Conservation (phyloP, 2,113 vertebrate genomes). For the Alethe diademata region DNA sequence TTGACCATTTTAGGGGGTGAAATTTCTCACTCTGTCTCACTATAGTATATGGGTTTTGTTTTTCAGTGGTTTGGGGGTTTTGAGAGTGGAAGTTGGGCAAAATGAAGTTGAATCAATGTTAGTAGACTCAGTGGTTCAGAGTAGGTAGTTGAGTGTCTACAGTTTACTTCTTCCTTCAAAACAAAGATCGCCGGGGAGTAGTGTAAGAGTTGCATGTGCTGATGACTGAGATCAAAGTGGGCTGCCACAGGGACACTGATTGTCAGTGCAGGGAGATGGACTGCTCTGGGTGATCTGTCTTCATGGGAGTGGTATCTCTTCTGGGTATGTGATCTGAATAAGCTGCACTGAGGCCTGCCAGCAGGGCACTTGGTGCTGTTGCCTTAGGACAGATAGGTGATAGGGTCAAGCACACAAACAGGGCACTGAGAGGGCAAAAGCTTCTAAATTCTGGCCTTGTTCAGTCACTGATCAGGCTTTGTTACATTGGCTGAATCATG, state of each 20-base stretch:
- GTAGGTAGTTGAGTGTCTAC: not conserved
- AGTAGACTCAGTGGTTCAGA: not conserved
- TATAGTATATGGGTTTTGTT: not conserved
- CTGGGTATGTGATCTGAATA: not conserved
- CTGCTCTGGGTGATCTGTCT: not conserved
- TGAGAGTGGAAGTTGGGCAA: not conserved
- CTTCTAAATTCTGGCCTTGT: not conserved
- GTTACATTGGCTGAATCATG: not conserved
- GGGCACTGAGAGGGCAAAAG: not conserved
- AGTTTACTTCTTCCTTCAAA: not conserved
- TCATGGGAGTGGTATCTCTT: not conserved
- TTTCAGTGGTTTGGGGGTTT: not conserved
- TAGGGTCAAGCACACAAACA: not conserved
- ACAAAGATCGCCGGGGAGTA: not conserved
- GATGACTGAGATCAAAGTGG: not conserved
- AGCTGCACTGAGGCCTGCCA: not conserved
- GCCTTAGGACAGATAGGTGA: not conserved
- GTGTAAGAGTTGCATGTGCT: not conserved
- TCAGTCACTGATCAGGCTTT: not conserved
- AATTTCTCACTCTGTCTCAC: not conserved
- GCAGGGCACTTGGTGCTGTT: not conserved
- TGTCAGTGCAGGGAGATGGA: not conserved
- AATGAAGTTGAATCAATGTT: not conserved
- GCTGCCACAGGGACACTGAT: not conserved
- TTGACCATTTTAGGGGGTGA: not conserved